Conservation (phyloP, 2,888 invertebrate genomes). For the Orchestes rusci region DNA sequence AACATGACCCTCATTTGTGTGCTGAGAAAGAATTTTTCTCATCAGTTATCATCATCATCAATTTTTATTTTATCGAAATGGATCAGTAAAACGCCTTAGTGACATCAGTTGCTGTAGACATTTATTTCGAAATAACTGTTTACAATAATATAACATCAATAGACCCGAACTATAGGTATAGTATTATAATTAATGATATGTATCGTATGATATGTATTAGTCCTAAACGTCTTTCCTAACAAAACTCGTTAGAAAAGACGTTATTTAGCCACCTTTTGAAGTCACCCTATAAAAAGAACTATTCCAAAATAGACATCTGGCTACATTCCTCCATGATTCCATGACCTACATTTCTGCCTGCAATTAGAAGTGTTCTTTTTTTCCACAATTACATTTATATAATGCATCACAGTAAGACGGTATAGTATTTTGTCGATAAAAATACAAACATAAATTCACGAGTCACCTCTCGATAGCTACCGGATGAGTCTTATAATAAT, state of each 20-base stretch:
- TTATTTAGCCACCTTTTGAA: neutral
- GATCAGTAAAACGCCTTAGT: slow-evolving; percentile 4
- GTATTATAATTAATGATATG: slow-evolving; percentile 37
- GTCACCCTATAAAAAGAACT: slow-evolving; percentile 10
- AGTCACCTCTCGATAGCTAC: neutral
- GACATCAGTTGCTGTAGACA: slow-evolving; percentile 41
- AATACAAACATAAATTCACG: neutral
- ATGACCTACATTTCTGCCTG: slow-evolving; percentile 20
- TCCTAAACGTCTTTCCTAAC: slow-evolving; percentile 21
- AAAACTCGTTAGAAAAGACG: neutral
- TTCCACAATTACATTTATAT: no score
- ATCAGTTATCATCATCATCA: no score
- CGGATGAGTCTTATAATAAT: no score
- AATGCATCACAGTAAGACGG: slow-evolving; percentile 45
- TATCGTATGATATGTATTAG: slow-evolving; percentile 42
- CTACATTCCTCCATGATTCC: no score
- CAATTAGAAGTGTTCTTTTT: slow-evolving; percentile 18
- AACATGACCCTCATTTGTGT: no score
- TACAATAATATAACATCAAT: slow-evolving; percentile 42
- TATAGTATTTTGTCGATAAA: no score
- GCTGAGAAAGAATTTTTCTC: no score
- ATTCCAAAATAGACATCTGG: slow-evolving; percentile 20
- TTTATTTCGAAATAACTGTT: slow-evolving; percentile 42
- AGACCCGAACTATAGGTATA: slow-evolving; percentile 28
- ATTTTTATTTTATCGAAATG: no score